phyloP scores from a whole-genome alignment of 2,888 invertebrate genomes.

The Drepanosiphum platanoidis region DNA sequence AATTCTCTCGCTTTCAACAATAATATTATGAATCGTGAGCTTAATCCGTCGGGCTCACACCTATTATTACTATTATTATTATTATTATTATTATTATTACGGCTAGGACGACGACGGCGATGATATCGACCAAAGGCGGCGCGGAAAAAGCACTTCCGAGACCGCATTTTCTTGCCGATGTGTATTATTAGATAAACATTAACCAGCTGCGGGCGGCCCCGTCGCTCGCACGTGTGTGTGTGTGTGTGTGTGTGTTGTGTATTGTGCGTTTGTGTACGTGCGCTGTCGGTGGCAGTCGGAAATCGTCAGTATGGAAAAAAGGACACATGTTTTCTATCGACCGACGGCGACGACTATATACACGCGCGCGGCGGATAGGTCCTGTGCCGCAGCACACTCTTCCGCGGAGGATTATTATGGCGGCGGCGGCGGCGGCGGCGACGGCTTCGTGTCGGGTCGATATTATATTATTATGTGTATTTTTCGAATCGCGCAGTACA shows the following conservation, averaged over 20 bases:
- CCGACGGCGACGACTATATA: constrained; percentile 45
- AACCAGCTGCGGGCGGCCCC: constrained; percentile 48
- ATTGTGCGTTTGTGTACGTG: neutral
- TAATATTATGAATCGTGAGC: too few relatives aligned
- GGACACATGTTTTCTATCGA: constrained; percentile 62
- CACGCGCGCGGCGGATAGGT: neutral
- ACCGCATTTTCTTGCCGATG: constrained; percentile 34
- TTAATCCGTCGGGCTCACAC: too few relatives aligned
- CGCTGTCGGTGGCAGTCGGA: constrained; percentile 47
- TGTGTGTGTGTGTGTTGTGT: neutral
- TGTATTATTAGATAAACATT: constrained; percentile 62
- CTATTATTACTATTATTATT: too few relatives aligned
- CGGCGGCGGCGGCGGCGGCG: neutral
- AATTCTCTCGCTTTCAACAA: too few relatives aligned
- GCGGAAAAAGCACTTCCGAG: constrained; percentile 28
- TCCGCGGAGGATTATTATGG: constrained; percentile 28
- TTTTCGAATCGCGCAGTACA: neutral
- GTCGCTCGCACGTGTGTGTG: neutral
- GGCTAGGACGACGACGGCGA: neutral
- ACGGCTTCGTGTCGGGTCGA: constrained; percentile 10
- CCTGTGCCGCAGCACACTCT: neutral
- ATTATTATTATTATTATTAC: neutral
- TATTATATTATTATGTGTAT: too few relatives aligned
- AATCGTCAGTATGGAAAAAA: constrained; percentile 61
- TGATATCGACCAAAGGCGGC: constrained; percentile 13